These are phyloP conservation scores for Festucalex cinctus DNA, from an alignment of 2,113 vertebrate genomes.

Conservation along the genomic window DNA sequence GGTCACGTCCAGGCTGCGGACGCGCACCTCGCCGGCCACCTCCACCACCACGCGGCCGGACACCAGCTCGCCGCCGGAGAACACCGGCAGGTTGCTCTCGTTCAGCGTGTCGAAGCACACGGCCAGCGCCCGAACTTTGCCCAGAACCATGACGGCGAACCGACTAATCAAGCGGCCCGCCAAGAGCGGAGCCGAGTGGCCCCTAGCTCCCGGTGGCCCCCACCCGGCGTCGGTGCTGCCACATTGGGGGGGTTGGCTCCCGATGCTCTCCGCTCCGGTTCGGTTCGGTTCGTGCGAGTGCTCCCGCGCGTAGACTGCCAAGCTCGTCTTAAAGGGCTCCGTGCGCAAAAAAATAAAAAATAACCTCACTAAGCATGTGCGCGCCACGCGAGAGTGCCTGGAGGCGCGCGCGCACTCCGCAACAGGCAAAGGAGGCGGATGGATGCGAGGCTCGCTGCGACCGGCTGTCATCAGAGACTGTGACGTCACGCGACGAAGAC, in stretches of 20 bases:
- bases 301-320: conserved; percentile 13
- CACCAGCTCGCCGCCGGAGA: conserved; percentile 92
- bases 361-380: conserved; percentile 62
- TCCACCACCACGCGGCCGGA: conserved; percentile 91
- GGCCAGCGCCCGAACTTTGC: conserved; percentile 90
- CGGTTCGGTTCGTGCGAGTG: conserved; percentile 20
- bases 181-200: conserved; percentile 19
- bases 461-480: background rate
- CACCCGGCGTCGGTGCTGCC: conserved; percentile 39
- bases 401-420: background rate
- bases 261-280: conserved; percentile 12
- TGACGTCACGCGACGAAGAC: background rate
- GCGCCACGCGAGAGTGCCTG: background rate
- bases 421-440: background rate
- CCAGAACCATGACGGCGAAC: conserved; percentile 78
- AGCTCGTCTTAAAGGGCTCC: conserved; percentile 56
- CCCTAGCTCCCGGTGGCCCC: conserved; percentile 40
- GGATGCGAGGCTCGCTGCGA: no score
- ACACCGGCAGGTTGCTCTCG: conserved; percentile 91
- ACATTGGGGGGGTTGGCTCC: conserved; percentile 48
- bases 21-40: conserved; percentile 90
- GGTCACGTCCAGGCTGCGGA: conserved; percentile 85
- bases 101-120: conserved; percentile 94
- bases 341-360: conserved; percentile 41
- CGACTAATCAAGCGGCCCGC: background rate